Percentiles rank a stretch among this genome's conserved stretches.
Conservation (phyloP, 2,113 vertebrate genomes). For the Carollia perspicillata region DNA sequence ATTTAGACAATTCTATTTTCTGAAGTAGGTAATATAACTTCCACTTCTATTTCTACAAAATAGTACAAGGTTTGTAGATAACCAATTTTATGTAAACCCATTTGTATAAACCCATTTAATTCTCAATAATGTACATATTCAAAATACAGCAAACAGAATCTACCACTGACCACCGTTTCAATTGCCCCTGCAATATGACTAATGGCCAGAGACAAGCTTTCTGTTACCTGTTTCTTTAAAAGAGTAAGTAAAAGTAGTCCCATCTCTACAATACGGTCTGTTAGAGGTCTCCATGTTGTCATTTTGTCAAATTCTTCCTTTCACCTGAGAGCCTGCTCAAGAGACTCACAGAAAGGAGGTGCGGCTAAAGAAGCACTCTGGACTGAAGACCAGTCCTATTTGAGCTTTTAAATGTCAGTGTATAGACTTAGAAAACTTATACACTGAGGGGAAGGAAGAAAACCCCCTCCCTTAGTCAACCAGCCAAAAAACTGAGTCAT, state of each 20-base stretch:
- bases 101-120: not conserved
- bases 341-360: not conserved
- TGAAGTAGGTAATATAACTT: not conserved
- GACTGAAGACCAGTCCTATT: not conserved
- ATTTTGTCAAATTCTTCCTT: not conserved
- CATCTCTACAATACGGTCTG: not conserved
- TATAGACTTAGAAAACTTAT: not conserved
- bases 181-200: not conserved
- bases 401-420: constrained; percentile 13
- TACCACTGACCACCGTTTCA: not conserved
- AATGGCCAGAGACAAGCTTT: not conserved
- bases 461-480: not conserved
- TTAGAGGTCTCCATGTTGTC: not conserved
- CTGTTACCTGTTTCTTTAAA: not conserved
- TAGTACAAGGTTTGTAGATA: not conserved
- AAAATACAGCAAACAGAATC: not conserved
- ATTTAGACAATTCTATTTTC: not conserved
- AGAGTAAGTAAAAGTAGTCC: not conserved
- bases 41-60: not conserved
- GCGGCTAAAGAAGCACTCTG: not conserved
- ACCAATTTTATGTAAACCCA: not conserved
- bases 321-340: not conserved
- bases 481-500: constrained; percentile 20
- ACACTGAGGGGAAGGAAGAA: not conserved
- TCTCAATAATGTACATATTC: not conserved